A percentile compares a stretch with the other conserved stretches of the same genome.
Evolutionary conservation across 2,888 invertebrate species (phyloP).

Genomic region (Diaphora mendica): DNA sequence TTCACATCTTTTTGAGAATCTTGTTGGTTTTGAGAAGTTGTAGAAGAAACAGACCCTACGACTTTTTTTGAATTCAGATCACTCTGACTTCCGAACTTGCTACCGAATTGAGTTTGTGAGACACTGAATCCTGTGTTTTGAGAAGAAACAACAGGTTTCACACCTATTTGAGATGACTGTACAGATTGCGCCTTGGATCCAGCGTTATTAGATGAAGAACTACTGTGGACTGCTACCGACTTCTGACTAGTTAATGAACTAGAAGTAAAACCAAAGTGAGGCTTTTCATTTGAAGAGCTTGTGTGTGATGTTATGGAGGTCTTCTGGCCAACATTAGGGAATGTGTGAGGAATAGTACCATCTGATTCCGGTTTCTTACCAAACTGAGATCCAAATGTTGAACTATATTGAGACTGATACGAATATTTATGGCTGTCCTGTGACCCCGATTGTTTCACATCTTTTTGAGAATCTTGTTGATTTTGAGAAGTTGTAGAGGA

Average conservation of each 20-base stretch:
- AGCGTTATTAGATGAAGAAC: not conserved
- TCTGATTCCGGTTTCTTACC: not conserved
- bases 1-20: not conserved
- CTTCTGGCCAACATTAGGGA: not conserved
- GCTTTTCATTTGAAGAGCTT: not conserved
- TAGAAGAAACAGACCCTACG: too few relatives aligned
- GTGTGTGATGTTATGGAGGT: not conserved
- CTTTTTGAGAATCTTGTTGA: not conserved
- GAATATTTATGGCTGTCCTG: not conserved
- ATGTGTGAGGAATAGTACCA: not conserved
- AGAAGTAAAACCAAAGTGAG: not conserved
- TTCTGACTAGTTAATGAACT: not conserved
- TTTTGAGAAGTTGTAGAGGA: not conserved
- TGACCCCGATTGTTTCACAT: not conserved
- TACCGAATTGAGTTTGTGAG: not conserved
- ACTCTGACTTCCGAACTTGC: too few relatives aligned
- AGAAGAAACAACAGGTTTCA: constrained; percentile 8
- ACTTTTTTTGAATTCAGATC: too few relatives aligned
- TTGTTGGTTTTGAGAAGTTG: too few relatives aligned
- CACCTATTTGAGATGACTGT: not conserved
- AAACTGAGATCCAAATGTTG: not conserved
- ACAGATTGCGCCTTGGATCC: not conserved
- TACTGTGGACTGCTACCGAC: not conserved
- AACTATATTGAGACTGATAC: not conserved
- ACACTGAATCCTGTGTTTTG: not conserved